phyloP scores from a whole-genome alignment of 2,888 invertebrate genomes.

The Conus canariensis region DNA sequence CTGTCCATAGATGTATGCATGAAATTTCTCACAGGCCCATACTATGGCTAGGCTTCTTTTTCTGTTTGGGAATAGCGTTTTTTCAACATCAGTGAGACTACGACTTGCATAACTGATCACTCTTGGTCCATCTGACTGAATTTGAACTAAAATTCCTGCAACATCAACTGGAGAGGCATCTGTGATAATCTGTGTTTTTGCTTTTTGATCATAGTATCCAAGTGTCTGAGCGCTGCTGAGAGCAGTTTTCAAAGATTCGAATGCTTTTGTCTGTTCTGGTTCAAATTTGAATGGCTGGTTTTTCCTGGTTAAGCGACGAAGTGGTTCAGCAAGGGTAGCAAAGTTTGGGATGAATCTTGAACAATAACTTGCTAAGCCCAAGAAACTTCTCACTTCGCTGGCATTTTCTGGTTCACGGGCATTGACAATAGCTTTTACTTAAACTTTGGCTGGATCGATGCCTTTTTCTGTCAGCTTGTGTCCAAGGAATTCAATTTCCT shows the following conservation, averaged over 20 bases:
- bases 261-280: neutral
- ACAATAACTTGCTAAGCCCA: constrained; percentile 6
- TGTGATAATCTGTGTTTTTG: neutral
- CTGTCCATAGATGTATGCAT: no score
- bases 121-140: neutral
- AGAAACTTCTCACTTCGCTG: constrained; percentile 20
- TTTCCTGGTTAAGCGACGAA: neutral
- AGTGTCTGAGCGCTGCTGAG: neutral
- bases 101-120: neutral
- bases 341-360: no score
- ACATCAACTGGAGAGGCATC: neutral
- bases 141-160: neutral
- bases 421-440: neutral
- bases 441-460: neutral
- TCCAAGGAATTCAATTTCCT: neutral
- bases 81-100: no score
- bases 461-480: neutral
- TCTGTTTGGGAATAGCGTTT: no score
- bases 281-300: neutral
- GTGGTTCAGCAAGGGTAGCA: neutral
- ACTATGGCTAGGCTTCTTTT: no score
- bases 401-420: constrained; percentile 30
- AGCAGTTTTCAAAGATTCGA: neutral
- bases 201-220: neutral
- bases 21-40: no score